Percentiles rank a stretch among this genome's conserved stretches.
These are phyloP conservation scores for Ptiloglossa arizonensis DNA, from an alignment of 1,140 invertebrate species.

Conservation along the genomic window DNA sequence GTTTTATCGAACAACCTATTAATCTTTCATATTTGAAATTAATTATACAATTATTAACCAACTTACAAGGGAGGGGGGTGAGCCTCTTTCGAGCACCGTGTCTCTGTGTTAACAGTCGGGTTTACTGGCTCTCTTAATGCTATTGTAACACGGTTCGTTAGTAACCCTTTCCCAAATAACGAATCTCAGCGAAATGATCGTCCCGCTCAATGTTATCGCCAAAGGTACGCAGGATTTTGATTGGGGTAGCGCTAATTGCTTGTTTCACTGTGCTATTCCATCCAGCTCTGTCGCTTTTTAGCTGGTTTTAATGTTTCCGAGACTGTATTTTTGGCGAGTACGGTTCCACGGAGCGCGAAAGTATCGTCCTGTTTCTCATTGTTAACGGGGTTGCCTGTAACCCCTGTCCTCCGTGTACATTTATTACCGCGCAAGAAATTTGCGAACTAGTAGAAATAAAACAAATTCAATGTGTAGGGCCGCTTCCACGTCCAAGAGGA, in stretches of 20 bases:
- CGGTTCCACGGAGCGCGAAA: neutral
- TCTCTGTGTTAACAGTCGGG: slow-evolving; percentile 6
- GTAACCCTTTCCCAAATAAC: neutral
- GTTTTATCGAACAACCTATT: no score
- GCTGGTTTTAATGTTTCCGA: slow-evolving; percentile 23
- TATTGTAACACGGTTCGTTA: neutral
- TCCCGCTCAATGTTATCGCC: slow-evolving; percentile 11
- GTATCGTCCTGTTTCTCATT: slow-evolving; percentile 2
- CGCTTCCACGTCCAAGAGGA: neutral
- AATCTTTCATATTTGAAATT: no score
- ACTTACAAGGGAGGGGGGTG: no score
- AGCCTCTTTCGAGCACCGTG: neutral
- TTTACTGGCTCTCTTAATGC: slow-evolving; percentile 11
- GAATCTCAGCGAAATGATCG: slow-evolving; percentile 15
- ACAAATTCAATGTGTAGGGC: neutral
- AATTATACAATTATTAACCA: no score
- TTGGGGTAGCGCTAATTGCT: slow-evolving; percentile 6
- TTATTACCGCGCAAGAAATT: slow-evolving; percentile 35
- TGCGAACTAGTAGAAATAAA: slow-evolving; percentile 36
- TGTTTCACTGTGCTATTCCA: slow-evolving; percentile 5
- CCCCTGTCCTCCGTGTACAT: neutral
- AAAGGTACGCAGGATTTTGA: neutral
- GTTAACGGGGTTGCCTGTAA: slow-evolving; percentile 14
- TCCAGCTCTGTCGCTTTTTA: neutral
- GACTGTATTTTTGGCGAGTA: neutral